Base-by-base conservation (phyloP, 2,797 vertebrate genomes). In the Cygnus olor region DNA sequence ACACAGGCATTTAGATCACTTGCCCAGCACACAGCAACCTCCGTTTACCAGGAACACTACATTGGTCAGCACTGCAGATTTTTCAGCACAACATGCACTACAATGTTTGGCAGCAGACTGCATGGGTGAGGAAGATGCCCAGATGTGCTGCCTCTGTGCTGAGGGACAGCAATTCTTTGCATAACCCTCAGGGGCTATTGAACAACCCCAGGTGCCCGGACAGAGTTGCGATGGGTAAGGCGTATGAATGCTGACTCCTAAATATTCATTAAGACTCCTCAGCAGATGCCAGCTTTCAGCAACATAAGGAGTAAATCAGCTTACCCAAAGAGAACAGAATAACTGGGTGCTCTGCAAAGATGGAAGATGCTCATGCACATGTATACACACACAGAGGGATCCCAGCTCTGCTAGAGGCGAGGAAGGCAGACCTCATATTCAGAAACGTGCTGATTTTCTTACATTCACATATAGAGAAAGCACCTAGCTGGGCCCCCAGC, bases 101-200 rank as follows among this genome's bases (percentile, higher is more conserved):
- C 10, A 6, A 13, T 3, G 5, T 6, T 27, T 51, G 15, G 34
- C 21, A 51, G 2, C 28, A 60, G 27, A 13, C 34, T 12, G 11
- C 0, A 1, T 3, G 8, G 14, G 15, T 36, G 11, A 86, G 21
- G 36, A 82, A 32, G 13, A 21, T 1, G 2, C 5, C 19, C 44
- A 22, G 38, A 15, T 32, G 44, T 49, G 15, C 27, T 27, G 32
- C 20, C 51, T 44, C 20, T 32, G 27, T 0, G 2, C 45, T 9
- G 7, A 51, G 21, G 25, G 11, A n/a, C 74, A 63, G 2, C 11
- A 21, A 7, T 34, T 32, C 28, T 76, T 45, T 20, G 8, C 3
- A 7, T 24, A 40, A 40, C 18, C 13, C 21, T 61, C 24, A 10
- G 24, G 45, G 28, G 18, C 16, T 65, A 8, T 18, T 54, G 34